A percentile compares a stretch with the other conserved stretches of the same genome.
Evolutionary conservation across 2,888 invertebrate species (phyloP).

Genomic region (Thera obeliscata): DNA sequence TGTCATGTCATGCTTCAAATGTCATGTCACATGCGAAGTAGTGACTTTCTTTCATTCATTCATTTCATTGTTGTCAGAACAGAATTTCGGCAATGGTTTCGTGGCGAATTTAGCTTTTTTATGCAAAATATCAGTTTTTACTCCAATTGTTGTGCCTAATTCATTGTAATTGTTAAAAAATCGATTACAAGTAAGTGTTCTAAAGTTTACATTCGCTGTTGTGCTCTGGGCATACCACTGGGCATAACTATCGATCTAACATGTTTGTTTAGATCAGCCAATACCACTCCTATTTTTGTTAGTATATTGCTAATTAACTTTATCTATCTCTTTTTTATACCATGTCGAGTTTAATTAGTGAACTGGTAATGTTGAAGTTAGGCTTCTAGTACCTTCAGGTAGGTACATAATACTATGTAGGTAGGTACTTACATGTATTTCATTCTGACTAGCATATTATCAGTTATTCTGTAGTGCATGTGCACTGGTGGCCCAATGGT

Average conservation of each 20-base stretch:
- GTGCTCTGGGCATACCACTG: background rate
- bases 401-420: too few relatives aligned
- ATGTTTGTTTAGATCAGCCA: conserved; percentile 24
- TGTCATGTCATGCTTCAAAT: too few relatives aligned
- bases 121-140: conserved; percentile 1
- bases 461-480: too few relatives aligned
- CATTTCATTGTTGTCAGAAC: conserved; percentile 22
- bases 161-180: conserved; percentile 6
- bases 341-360: background rate
- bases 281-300: background rate
- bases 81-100: conserved; percentile 33
- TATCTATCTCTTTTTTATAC: conserved; percentile 8
- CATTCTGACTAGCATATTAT: too few relatives aligned
- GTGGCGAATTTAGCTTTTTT: conserved; percentile 34
- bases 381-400: too few relatives aligned
- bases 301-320: conserved; percentile 1
- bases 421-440: too few relatives aligned
- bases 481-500: too few relatives aligned
- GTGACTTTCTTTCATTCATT: conserved; percentile 7
- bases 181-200: conserved; percentile 17
- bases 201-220: background rate
- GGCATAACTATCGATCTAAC: conserved; percentile 24
- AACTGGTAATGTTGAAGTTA: background rate
- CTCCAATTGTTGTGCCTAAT: conserved; percentile 7
- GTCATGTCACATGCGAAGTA: too few relatives aligned